Evolutionary conservation across 2,888 invertebrate genomes (phyloP).

Genomic region (Cerastis leucographa): DNA sequence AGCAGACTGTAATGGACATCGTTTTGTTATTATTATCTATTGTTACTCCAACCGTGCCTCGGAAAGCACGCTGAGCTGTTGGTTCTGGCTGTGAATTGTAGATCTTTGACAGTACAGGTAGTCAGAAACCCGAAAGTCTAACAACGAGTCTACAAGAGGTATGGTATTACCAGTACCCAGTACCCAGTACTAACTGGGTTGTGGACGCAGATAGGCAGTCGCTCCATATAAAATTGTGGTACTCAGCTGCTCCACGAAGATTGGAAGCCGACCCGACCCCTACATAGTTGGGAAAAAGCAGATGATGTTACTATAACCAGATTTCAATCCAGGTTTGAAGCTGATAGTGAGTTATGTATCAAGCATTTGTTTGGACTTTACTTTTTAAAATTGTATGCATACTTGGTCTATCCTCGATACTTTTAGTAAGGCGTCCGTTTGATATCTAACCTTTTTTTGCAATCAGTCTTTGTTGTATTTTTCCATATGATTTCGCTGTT

Average conservation of each 20-base stretch:
- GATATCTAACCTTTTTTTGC: not conserved
- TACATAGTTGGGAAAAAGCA: not conserved
- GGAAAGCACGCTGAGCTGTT: not conserved
- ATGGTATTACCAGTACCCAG: not conserved
- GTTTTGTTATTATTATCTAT: not conserved
- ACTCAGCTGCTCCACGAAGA: not conserved
- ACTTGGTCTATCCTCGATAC: too few species aligned
- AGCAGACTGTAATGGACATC: not conserved
- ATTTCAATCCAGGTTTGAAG: not conserved
- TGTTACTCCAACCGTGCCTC: not conserved
- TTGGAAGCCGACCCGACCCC: not conserved
- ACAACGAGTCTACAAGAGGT: not conserved
- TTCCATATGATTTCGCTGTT: not conserved
- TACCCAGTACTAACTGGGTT: not conserved
- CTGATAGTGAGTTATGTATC: not conserved
- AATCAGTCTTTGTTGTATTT: not conserved
- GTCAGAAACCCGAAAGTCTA: not conserved
- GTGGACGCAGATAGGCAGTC: not conserved
- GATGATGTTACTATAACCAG: not conserved
- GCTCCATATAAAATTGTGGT: too few species aligned
- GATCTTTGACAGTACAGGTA: not conserved
- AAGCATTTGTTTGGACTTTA: not conserved
- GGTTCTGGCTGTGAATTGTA: not conserved
- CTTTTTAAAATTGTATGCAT: not conserved
- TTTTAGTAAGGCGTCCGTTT: not conserved